These are phyloP conservation scores for Pemphredon lugubris DNA, from an alignment of 2,888 invertebrate species.

Conservation along the genomic window DNA sequence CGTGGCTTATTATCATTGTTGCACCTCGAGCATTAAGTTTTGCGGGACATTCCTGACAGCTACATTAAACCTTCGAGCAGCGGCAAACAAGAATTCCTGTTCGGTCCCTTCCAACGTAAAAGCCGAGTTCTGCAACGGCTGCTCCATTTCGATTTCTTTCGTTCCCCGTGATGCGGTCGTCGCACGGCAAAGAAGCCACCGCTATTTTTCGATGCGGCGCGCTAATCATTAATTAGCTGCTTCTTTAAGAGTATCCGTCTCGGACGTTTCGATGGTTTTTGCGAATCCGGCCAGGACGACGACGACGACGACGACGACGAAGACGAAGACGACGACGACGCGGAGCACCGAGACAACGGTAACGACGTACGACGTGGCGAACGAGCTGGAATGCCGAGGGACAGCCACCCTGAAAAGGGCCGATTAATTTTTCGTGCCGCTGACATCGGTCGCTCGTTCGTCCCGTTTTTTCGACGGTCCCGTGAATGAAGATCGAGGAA, in stretches of 20 bases:
- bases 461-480: constrained; percentile 34
- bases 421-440: constrained; percentile 55
- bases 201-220: constrained; percentile 54
- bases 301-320: constrained; percentile 8
- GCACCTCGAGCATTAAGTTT: constrained; percentile 9
- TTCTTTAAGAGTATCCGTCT: constrained; percentile 46
- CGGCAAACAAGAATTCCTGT: constrained; percentile 1
- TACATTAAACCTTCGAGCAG: constrained; percentile 2
- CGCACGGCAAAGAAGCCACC: constrained; percentile 19
- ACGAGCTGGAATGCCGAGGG: constrained; percentile 60
- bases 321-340: constrained; percentile 32
- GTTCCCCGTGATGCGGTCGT: background rate
- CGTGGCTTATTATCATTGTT: constrained; percentile 7
- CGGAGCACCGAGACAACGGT: constrained; percentile 13
- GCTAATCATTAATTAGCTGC: constrained; percentile 63
- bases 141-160: constrained; percentile 10
- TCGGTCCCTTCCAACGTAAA: constrained; percentile 13
- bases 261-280: constrained; percentile 54
- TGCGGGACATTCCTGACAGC: background rate
- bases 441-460: constrained; percentile 49
- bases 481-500: constrained; percentile 50
- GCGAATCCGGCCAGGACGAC: constrained; percentile 9
- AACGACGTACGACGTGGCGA: constrained; percentile 54
- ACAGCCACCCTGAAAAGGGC: constrained; percentile 53
- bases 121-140: constrained; percentile 2